Base-by-base conservation (phyloP, 2,888 invertebrate genomes). In the Chydorus sphaericus region DNA sequence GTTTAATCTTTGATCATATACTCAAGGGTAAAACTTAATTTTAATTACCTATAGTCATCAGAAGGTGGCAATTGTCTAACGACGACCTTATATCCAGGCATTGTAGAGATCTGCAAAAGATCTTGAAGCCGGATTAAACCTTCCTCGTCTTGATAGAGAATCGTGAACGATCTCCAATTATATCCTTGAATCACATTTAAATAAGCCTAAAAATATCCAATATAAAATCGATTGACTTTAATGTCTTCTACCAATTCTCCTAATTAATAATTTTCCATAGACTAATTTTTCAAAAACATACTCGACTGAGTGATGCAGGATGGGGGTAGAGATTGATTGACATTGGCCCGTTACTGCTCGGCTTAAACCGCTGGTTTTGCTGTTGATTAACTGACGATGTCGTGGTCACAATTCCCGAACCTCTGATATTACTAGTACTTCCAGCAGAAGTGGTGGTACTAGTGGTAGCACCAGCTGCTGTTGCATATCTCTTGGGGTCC, bases 91-190 rank as follows among this genome's bases (percentile, higher is more conserved):
- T 75, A 73, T 7, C 75, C 76, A 16, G 71, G 75, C 0, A 75
- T 71, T 58, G 77, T 76, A 65, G 82, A 79, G 65, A 81, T 75
- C 64, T 81, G 80, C 48, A 90, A 68, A 48, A 91, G 72, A 61
- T 80, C 80, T 64, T 83, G 81, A 30, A 86, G 73, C 54, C 81
- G 77, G 8, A 82, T 73, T 52, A 92, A 73, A 65, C 83, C 80
- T 64, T 83, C 81, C 53, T 80, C 78, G 57, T 78, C 77, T 69
- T 92, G 89, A 69, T 92, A 94, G 58, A 94, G 75, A 61, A 94
- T 78, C n/a, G 88, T 87, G 66, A 90, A 91, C 37, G 79, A 77
- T 59, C 79, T 78, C 93, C 93, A 94, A 39, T 79, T 78, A 74
- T 83, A 82, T 11, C 77, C 74, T 39, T 64, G 63, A 4, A 91